Conservation (phyloP, 2,797 vertebrate genomes). For the Scleropages formosus region DNA sequence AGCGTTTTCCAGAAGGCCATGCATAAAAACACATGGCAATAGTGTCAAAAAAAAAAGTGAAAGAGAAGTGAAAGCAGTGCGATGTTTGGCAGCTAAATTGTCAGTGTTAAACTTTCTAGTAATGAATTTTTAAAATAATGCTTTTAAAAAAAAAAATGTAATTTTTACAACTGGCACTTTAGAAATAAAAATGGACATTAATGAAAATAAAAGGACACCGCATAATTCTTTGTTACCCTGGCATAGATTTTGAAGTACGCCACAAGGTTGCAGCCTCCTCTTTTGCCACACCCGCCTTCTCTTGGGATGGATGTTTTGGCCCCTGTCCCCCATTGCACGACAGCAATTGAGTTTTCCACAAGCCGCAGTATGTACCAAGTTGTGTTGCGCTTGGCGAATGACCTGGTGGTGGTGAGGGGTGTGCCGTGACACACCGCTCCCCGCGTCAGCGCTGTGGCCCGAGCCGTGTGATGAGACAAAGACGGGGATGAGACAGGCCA, state of each 20-base stretch:
- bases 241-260: neutral
- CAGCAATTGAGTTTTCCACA: conserved; percentile 25
- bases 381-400: conserved; percentile 51
- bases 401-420: conserved; percentile 64
- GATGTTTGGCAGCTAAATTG: neutral
- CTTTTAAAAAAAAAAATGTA: neutral
- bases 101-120: neutral
- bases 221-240: conserved; percentile 34
- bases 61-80: too few species aligned
- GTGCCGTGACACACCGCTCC: conserved; percentile 66
- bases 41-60: conserved; percentile 7
- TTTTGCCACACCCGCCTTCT: conserved; percentile 34
- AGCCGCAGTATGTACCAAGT: conserved; percentile 55
- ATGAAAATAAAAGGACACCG: neutral
- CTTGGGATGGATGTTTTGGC: conserved; percentile 17
- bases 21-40: conserved; percentile 22
- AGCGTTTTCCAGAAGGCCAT: conserved; percentile 63
- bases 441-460: conserved; percentile 64
- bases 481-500: conserved; percentile 86
- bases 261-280: conserved; percentile 38
- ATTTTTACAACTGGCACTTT: neutral
- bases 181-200: neutral
- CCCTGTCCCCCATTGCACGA: neutral
- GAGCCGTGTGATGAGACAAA: conserved; percentile 79
- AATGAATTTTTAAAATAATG: neutral